Conservation (phyloP, 1,140 invertebrate species). For the Megathymus violae region DNA sequence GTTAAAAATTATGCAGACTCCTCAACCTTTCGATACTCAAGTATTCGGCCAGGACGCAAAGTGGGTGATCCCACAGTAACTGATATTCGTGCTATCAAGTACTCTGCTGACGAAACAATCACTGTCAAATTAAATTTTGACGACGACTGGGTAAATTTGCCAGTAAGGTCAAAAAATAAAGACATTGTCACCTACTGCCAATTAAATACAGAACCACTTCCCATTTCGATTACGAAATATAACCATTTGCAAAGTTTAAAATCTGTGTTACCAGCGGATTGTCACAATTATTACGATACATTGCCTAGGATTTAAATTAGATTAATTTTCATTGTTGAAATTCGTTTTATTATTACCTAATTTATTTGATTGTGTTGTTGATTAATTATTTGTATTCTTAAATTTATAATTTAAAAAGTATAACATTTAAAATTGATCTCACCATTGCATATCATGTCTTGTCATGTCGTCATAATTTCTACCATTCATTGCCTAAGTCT, state of each 20-base stretch:
- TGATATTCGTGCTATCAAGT: constrained; percentile 28
- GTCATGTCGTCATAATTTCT: neutral
- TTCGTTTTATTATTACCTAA: neutral
- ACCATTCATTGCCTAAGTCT: neutral
- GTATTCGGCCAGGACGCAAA: constrained; percentile 39
- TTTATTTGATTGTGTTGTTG: neutral
- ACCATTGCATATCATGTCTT: neutral
- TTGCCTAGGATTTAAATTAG: neutral
- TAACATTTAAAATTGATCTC: neutral
- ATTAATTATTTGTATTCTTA: constrained; percentile 1
- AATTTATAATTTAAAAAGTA: neutral
- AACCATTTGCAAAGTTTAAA: neutral
- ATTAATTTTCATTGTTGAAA: neutral
- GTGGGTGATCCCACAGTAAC: constrained; percentile 30
- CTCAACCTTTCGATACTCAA: constrained; percentile 29
- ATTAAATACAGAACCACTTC: neutral
- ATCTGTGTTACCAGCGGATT: constrained; percentile 1
- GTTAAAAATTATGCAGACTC: constrained; percentile 38
- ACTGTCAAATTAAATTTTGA: constrained; percentile 14
- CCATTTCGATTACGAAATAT: constrained; percentile 20
- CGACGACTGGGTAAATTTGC: constrained; percentile 10
- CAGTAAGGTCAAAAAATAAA: neutral
- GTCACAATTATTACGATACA: neutral
- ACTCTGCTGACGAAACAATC: constrained; percentile 3
- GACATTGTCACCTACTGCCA: constrained; percentile 7